Conservation (phyloP, 2,113 vertebrate genomes). For the Glaucidium brasilianum region DNA sequence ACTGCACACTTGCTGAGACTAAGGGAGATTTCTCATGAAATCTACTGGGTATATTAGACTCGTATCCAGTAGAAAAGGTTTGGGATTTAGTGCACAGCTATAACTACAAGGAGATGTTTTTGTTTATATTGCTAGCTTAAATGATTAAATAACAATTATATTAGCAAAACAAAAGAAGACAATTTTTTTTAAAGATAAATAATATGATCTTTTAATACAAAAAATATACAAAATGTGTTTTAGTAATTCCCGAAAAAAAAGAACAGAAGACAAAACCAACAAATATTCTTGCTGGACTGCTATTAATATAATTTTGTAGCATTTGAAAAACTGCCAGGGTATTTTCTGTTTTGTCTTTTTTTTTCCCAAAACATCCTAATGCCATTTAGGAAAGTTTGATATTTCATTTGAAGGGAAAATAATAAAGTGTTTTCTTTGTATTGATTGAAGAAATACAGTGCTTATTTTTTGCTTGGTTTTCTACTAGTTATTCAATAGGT, state of each 20-base stretch:
- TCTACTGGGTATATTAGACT: neutral
- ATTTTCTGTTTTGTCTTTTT: conserved; percentile 38
- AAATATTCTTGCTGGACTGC: neutral
- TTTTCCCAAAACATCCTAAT: conserved; percentile 50
- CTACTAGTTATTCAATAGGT: conserved; percentile 80
- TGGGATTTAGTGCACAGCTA: neutral
- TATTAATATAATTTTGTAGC: conserved; percentile 15
- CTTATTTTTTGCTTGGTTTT: conserved; percentile 77
- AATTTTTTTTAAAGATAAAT: neutral
- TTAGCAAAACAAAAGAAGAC: neutral
- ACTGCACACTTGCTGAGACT: neutral
- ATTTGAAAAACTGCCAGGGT: conserved; percentile 17
- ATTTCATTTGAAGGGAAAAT: conserved; percentile 75
- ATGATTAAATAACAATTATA: neutral
- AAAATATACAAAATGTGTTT: neutral
- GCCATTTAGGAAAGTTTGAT: conserved; percentile 67
- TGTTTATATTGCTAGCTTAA: neutral
- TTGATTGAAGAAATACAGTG: conserved; percentile 81
- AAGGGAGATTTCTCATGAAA: neutral
- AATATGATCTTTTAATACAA: neutral
- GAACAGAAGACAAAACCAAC: neutral
- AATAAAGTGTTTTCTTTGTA: conserved; percentile 77
- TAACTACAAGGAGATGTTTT: neutral
- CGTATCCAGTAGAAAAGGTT: neutral
- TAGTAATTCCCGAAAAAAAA: neutral